Conservation (phyloP, 2,888 invertebrate species). For the Pilophorus perplexus region DNA sequence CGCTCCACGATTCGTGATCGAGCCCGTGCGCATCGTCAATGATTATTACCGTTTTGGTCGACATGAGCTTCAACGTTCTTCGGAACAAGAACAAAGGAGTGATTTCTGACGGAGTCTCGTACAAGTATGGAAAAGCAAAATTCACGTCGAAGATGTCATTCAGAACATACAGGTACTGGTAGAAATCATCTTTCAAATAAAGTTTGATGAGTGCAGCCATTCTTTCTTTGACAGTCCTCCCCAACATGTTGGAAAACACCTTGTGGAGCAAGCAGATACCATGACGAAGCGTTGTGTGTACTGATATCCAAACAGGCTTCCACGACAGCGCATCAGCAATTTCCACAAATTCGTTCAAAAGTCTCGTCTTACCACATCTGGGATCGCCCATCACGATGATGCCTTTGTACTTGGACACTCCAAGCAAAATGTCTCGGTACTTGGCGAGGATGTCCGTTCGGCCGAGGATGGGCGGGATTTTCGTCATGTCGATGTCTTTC, state of each 20-base stretch:
- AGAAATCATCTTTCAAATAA: constrained; percentile 22
- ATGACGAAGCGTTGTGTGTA: constrained; percentile 31
- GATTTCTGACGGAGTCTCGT: constrained; percentile 27
- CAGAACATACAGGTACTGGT: constrained; percentile 40
- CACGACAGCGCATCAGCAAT: constrained; percentile 34
- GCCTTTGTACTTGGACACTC: constrained; percentile 52
- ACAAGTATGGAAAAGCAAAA: constrained; percentile 38
- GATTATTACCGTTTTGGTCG: constrained; percentile 40
- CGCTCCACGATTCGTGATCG: constrained; percentile 42
- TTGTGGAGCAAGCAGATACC: constrained; percentile 41
- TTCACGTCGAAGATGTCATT: constrained; percentile 43
- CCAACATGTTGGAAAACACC: constrained; percentile 40
- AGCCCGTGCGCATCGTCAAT: constrained; percentile 45
- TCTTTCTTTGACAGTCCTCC: constrained; percentile 40
- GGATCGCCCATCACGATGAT: constrained; percentile 59
- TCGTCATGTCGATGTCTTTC: constrained; percentile 29
- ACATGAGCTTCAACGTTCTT: constrained; percentile 29
- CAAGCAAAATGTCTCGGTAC: constrained; percentile 39
- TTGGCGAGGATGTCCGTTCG: constrained; percentile 36
- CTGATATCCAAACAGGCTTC: constrained; percentile 37
- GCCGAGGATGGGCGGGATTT: constrained; percentile 41
- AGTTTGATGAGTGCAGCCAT: constrained; percentile 38
- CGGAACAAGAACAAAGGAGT: constrained; percentile 34
- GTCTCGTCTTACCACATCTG: constrained; percentile 60
- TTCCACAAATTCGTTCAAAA: constrained; percentile 56